Conservation (phyloP, 2,113 vertebrate genomes). For the Acrocephalus arundinaceus region DNA sequence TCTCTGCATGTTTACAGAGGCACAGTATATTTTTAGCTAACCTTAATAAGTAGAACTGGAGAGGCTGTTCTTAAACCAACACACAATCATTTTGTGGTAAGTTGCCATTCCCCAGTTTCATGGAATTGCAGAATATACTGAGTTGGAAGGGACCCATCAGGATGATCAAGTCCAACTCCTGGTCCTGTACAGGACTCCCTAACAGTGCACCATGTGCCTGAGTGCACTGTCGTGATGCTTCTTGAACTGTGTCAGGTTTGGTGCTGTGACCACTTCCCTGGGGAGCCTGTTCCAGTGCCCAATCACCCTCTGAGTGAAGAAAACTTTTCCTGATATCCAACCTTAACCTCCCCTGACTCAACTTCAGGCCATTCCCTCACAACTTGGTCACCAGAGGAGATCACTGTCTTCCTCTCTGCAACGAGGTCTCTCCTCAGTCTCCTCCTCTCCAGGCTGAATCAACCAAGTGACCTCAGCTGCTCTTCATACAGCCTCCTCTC, state of each 20-base stretch:
- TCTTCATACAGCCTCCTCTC: rapidly evolving
- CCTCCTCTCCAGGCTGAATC: not conserved
- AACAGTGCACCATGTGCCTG: not conserved
- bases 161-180: not conserved
- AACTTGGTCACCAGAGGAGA: not conserved
- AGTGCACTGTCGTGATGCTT: not conserved
- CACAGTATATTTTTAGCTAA: not conserved
- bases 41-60: not conserved
- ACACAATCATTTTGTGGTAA: not conserved
- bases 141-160: not conserved
- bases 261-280: not conserved
- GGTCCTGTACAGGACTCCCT: not conserved
- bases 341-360: not conserved
- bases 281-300: not conserved
- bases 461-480: not conserved
- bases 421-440: not conserved
- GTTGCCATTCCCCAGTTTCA: not conserved
- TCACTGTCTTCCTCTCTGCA: not conserved
- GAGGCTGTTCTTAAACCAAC: not conserved
- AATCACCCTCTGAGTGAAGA: not conserved
- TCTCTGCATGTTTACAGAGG: not conserved
- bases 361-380: not conserved
- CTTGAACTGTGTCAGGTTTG: not conserved
- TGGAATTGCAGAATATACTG: not conserved
- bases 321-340: not conserved